phyloP scores from a whole-genome alignment of 2,888 invertebrate genomes.

The Harmothoe impar region DNA sequence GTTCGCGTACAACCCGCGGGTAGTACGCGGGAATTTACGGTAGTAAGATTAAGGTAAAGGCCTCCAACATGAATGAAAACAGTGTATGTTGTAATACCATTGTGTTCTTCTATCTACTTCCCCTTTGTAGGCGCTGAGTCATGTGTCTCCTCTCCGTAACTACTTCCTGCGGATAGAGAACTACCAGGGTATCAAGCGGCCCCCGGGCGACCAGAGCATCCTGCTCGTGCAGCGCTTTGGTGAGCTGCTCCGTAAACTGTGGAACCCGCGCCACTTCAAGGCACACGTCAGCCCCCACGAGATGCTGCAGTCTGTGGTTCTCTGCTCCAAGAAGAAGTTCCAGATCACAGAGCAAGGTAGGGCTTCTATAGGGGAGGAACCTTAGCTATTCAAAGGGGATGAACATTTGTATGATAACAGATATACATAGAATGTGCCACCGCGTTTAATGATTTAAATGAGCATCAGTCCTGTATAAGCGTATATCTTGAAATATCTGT shows the following conservation, averaged over 20 bases:
- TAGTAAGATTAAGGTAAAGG: no score
- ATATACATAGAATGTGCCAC: no score
- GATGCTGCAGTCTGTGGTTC: constrained; percentile 98
- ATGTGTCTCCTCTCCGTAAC: constrained; percentile 96
- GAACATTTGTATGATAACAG: neutral
- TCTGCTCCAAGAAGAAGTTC: constrained; percentile 98
- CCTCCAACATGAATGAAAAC: no score
- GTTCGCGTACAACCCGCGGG: no score
- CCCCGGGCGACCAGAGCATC: constrained; percentile 97
- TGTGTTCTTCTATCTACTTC: no score
- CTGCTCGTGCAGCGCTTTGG: constrained; percentile 94
- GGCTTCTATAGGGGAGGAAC: no score
- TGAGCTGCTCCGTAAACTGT: constrained; percentile 96
- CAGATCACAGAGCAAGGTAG: constrained; percentile 98
- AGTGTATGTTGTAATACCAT: no score
- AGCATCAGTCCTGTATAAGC: no score
- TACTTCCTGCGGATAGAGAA: constrained; percentile 97
- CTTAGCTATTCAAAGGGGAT: no score
- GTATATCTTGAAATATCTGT: no score
- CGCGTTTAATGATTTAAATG: no score
- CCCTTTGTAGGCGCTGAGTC: constrained; percentile 96
- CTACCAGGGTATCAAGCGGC: constrained; percentile 91
- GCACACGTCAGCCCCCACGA: constrained; percentile 99
- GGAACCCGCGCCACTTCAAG: constrained; percentile 99
- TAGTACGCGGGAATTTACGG: no score